A percentile compares a stretch with the other conserved stretches of the same genome.
These are phyloP conservation scores for Leptopilina clavipes DNA, from an alignment of 1,140 invertebrate genomes.

Conservation along the genomic window DNA sequence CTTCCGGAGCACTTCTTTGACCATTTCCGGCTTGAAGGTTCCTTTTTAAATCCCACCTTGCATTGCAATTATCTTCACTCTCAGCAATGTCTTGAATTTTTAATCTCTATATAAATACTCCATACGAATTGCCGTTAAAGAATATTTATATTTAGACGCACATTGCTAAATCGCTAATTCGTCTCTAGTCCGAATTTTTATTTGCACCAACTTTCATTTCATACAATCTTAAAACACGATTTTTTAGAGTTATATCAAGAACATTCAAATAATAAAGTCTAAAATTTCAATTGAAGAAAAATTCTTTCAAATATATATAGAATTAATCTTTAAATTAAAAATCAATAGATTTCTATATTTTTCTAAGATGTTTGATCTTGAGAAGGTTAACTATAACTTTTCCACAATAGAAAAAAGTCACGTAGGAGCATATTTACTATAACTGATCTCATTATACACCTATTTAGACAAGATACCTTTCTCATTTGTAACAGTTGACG, in stretches of 20 bases:
- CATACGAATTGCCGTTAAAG: too few relatives aligned
- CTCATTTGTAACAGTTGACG: not conserved
- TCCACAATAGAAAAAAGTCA: not conserved
- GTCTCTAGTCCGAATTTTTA: too few relatives aligned
- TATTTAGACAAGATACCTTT: conserved; percentile 11
- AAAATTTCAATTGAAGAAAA: too few relatives aligned
- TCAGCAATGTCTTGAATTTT: conserved; percentile 17
- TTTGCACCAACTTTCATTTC: too few relatives aligned
- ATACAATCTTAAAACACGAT: too few relatives aligned
- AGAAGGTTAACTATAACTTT: not conserved
- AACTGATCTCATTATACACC: conserved; percentile 22
- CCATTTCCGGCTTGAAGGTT: conserved; percentile 60
- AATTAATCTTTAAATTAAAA: not conserved
- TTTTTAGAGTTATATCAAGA: too few relatives aligned
- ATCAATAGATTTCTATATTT: not conserved
- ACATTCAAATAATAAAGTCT: too few relatives aligned
- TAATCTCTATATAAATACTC: not conserved
- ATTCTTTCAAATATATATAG: not conserved
- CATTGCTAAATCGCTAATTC: too few relatives aligned
- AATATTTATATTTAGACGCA: too few relatives aligned
- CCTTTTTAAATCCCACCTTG: conserved; percentile 36
- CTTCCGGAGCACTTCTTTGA: conserved; percentile 60
- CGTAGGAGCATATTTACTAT: not conserved
- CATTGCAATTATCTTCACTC: conserved; percentile 10
- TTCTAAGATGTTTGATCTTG: not conserved